These are phyloP conservation scores for Lytechinus variegatus DNA, from an alignment of 35 echinoderm and acorn worm genomes.

Conservation along the genomic window DNA sequence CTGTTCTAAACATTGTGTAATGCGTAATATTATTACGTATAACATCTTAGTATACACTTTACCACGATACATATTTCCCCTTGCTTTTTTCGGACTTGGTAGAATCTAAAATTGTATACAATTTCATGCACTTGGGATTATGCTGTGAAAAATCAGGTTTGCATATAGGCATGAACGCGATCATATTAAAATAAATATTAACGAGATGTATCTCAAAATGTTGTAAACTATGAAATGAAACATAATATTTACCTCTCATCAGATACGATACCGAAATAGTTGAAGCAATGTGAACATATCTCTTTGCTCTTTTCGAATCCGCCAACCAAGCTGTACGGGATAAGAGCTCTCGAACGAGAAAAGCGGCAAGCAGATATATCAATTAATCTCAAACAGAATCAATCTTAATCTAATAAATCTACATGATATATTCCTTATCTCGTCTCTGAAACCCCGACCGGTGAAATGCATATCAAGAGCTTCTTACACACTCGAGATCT, in stretches of 20 bases:
- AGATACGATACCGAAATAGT: neutral
- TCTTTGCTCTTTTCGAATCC: neutral
- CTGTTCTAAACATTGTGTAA: too few species aligned
- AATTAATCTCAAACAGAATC: slow-evolving; percentile 21
- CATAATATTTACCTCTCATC: neutral
- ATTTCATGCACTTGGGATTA: too few species aligned
- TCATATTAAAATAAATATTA: neutral
- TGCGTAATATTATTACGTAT: too few species aligned
- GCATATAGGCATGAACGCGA: too few species aligned
- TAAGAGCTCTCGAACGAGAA: neutral
- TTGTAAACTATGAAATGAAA: neutral
- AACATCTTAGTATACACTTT: too few species aligned
- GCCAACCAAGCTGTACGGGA: neutral
- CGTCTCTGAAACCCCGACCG: neutral
- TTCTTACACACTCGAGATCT: neutral
- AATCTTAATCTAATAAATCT: neutral
- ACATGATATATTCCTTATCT: neutral
- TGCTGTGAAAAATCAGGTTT: too few species aligned
- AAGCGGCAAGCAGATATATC: slow-evolving; percentile 17
- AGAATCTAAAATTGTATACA: too few species aligned
- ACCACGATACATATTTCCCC: too few species aligned
- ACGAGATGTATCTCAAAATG: neutral
- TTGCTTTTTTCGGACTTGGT: too few species aligned
- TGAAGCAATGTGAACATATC: neutral
- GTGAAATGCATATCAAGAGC: neutral